Evolutionary conservation across 1,140 invertebrate genomes (phyloP).

Genomic region (Heliconius nattereri): DNA sequence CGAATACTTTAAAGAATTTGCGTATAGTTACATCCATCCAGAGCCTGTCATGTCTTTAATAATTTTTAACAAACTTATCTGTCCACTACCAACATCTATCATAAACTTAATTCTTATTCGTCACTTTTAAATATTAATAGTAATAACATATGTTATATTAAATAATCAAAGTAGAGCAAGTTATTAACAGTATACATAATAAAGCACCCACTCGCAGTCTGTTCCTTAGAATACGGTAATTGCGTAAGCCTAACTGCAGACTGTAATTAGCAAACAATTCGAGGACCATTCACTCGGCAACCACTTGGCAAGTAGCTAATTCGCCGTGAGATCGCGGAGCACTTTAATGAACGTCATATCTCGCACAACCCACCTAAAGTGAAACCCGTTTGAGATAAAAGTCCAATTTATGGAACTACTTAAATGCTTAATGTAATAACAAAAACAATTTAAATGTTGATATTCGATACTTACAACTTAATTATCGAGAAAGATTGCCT

Average conservation of each 20-base stretch:
- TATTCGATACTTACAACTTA: constrained; percentile 25
- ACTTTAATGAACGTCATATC: constrained; percentile 45
- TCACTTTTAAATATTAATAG: too few species aligned
- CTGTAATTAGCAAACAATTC: constrained; percentile 46
- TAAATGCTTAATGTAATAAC: constrained; percentile 31
- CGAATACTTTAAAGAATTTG: too few species aligned
- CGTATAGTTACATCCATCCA: too few species aligned
- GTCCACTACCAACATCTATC: too few species aligned
- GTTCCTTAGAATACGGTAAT: constrained; percentile 35
- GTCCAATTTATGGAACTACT: constrained; percentile 31
- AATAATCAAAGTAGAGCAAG: neutral
- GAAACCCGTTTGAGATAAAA: constrained; percentile 36
- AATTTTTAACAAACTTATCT: too few species aligned
- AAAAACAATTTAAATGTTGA: constrained; percentile 22
- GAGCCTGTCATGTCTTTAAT: too few species aligned
- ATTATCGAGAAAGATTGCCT: constrained; percentile 9
- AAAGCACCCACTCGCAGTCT: constrained; percentile 19
- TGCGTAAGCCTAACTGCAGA: constrained; percentile 36
- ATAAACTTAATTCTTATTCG: too few species aligned
- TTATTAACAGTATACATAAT: neutral
- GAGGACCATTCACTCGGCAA: constrained; percentile 46
- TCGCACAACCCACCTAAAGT: constrained; percentile 41
- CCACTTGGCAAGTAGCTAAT: constrained; percentile 39
- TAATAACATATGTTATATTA: neutral
- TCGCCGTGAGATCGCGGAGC: constrained; percentile 38